Evolutionary conservation across 1,140 invertebrate species (phyloP).

Genomic region (Caenorhabditis tropicalis): DNA sequence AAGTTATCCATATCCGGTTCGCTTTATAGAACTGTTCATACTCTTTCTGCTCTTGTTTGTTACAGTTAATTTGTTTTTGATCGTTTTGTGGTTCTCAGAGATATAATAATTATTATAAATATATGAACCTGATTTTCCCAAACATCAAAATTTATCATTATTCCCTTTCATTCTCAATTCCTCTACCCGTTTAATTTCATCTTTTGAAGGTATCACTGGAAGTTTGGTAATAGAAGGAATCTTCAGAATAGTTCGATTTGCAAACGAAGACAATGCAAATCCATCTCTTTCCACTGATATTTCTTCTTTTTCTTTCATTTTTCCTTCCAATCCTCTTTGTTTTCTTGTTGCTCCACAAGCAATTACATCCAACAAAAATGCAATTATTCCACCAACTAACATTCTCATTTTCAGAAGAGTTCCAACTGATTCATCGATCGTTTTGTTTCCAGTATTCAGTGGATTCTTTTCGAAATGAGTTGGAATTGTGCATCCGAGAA

Average conservation of each 20-base stretch:
- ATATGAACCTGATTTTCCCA: background rate
- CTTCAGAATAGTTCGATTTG: background rate
- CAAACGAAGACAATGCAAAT: background rate
- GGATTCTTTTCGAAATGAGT: slow-evolving; percentile 20
- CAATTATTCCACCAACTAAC: slow-evolving; percentile 73
- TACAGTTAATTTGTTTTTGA: too few species aligned
- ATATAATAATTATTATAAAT: too few species aligned
- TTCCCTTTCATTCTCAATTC: background rate
- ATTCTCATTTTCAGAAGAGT: slow-evolving; percentile 72
- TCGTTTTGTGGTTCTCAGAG: too few species aligned
- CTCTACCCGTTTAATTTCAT: background rate
- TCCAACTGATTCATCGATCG: slow-evolving; percentile 70
- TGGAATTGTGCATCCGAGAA: slow-evolving; percentile 34
- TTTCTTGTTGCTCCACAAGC: slow-evolving; percentile 68
- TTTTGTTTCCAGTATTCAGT: slow-evolving; percentile 17
- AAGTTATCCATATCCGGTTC: slow-evolving; percentile 37
- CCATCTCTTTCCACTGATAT: background rate
- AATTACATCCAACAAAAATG: slow-evolving; percentile 73
- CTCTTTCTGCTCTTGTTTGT: too few species aligned
- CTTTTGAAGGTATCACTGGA: background rate
- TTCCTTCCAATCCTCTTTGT: slow-evolving; percentile 50
- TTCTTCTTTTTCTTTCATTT: background rate
- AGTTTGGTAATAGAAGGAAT: background rate
- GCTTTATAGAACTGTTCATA: background rate
- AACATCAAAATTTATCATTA: background rate